These are phyloP conservation scores for Microcebus jonahi DNA, from an alignment of 2,113 vertebrate genomes.

Conservation along the genomic window DNA sequence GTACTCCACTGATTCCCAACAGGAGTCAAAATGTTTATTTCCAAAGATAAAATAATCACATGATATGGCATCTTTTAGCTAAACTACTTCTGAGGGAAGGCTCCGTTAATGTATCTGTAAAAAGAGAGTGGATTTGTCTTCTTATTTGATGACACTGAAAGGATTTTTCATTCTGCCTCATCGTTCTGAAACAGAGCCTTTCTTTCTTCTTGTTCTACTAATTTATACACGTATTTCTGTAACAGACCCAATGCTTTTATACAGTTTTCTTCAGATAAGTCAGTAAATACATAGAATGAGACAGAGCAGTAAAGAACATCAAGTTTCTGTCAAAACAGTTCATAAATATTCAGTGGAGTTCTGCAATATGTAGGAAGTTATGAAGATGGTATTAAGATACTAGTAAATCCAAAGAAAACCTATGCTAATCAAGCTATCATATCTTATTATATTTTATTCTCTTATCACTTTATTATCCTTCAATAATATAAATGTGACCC, in stretches of 20 bases:
- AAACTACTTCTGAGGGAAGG: constrained; percentile 59
- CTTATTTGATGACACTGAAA: constrained; percentile 72
- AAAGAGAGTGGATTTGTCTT: constrained; percentile 56
- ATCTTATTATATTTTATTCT: constrained; percentile 76
- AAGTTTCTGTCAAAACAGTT: constrained; percentile 81
- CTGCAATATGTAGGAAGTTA: constrained; percentile 76
- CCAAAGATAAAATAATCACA: constrained; percentile 63
- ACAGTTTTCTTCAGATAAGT: constrained; percentile 75
- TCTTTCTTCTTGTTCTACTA: constrained; percentile 75
- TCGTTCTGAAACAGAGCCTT: constrained; percentile 66
- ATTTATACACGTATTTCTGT: constrained; percentile 76
- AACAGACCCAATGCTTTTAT: constrained; percentile 76
- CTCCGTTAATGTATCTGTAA: constrained; percentile 59
- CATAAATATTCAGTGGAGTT: constrained; percentile 81
- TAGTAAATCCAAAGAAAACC: constrained; percentile 77
- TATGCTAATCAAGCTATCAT: constrained; percentile 75
- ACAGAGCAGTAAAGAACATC: constrained; percentile 75
- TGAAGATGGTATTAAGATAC: constrained; percentile 78
- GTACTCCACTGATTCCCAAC: constrained; percentile 37
- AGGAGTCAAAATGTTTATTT: constrained; percentile 70
- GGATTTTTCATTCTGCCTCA: constrained; percentile 67
- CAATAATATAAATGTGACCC: constrained; percentile 52
- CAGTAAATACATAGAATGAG: constrained; percentile 79
- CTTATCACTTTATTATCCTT: constrained; percentile 75
- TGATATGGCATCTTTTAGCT: constrained; percentile 43